Conservation (phyloP, 2,888 invertebrate genomes). For the Eupithecia dodoneata region DNA sequence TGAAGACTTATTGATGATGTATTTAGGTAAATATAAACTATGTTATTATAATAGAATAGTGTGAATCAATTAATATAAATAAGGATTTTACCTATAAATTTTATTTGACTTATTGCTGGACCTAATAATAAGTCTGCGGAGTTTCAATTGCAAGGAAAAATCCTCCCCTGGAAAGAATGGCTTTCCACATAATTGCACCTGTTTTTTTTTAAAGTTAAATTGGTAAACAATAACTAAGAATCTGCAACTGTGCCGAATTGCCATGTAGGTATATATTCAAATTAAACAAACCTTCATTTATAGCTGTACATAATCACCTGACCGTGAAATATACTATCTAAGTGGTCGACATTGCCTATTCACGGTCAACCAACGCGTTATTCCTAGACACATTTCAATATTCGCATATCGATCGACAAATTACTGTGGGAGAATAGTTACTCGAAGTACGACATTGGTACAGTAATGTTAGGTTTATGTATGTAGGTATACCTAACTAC, state of each 20-base stretch:
- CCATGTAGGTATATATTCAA: background rate
- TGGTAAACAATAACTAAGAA: too few relatives aligned
- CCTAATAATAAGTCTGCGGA: too few relatives aligned
- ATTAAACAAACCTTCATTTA: background rate
- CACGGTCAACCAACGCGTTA: constrained; percentile 13
- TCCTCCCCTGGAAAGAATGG: too few relatives aligned
- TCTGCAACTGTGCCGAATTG: background rate
- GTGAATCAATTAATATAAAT: background rate
- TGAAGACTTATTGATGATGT: background rate
- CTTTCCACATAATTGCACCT: too few relatives aligned
- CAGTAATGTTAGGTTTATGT: background rate
- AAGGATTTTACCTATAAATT: background rate
- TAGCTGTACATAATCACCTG: background rate
- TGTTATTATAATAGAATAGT: too few relatives aligned
- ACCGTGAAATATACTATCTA: constrained; percentile 13
- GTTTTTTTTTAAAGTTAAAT: too few relatives aligned
- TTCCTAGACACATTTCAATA: constrained; percentile 20
- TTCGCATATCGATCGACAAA: constrained; percentile 24
- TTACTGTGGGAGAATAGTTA: background rate
- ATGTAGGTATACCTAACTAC: too few relatives aligned
- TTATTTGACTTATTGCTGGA: background rate
- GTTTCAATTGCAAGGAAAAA: too few relatives aligned
- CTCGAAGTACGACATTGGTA: background rate
- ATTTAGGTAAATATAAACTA: background rate
- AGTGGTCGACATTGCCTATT: background rate